A percentile compares a stretch with the other conserved stretches of the same genome.
phyloP scores from a whole-genome alignment of 2,888 invertebrate species.

The Pimpla rufipes region DNA sequence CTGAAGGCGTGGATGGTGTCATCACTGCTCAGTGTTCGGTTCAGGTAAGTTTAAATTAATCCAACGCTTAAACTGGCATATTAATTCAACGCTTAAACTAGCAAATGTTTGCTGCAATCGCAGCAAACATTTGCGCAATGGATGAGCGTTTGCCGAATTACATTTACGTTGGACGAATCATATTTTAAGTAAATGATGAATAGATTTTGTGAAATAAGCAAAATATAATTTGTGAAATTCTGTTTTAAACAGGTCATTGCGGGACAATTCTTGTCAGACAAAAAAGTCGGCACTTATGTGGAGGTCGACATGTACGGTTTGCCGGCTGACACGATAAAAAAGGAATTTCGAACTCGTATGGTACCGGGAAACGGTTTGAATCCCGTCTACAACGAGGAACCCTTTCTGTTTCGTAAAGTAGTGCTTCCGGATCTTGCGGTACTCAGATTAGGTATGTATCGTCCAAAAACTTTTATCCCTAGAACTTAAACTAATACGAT shows the following conservation, averaged over 20 bases:
- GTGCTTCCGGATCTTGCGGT: conserved; percentile 91
- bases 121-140: no score
- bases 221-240: not conserved
- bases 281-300: conserved; percentile 91
- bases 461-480: not conserved
- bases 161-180: no score
- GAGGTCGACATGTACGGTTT: conserved; percentile 92
- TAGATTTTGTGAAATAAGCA: no score
- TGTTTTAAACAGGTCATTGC: conserved; percentile 87
- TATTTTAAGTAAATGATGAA: not conserved
- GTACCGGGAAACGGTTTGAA: conserved; percentile 90
- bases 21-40: conserved; percentile 90
- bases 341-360: conserved; percentile 89
- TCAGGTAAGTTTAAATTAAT: conserved; percentile 83
- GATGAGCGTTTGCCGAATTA: no score
- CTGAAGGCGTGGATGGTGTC: conserved; percentile 91
- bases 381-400: conserved; percentile 90
- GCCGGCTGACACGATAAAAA: conserved; percentile 91
- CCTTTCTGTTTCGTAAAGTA: conserved; percentile 90
- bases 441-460: conserved; percentile 87
- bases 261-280: conserved; percentile 90
- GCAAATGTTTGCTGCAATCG: no score
- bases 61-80: not conserved
- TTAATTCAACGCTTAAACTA: no score
- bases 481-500: not conserved